These are phyloP conservation scores for Puffinus mauretanicus DNA, from an alignment of 2,113 vertebrate species.

Conservation along the genomic window DNA sequence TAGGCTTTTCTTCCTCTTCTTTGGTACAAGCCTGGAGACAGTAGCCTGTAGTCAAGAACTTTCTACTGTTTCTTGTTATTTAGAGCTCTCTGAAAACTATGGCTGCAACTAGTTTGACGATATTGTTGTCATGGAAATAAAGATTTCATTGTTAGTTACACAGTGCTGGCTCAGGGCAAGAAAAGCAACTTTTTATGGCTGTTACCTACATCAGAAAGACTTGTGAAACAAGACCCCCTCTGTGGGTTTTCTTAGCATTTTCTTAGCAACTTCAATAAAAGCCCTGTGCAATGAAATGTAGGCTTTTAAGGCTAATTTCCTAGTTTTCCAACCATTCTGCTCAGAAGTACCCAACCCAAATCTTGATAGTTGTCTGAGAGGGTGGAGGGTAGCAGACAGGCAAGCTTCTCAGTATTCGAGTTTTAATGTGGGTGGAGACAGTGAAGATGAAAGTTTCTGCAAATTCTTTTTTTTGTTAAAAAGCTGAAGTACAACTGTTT, in stretches of 20 bases:
- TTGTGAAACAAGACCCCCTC: neutral
- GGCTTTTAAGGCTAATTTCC: neutral
- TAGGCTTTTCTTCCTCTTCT: neutral
- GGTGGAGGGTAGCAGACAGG: neutral
- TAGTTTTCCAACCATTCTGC: neutral
- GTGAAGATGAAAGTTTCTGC: neutral
- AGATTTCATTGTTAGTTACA: neutral
- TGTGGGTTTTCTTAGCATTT: neutral
- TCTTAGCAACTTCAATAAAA: neutral
- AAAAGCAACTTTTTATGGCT: neutral
- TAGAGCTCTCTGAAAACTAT: neutral
- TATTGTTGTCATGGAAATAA: neutral
- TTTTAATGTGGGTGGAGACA: neutral
- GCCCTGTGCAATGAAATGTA: neutral
- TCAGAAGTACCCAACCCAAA: neutral
- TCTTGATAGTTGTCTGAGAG: neutral
- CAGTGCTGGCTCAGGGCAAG: neutral
- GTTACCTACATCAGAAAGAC: neutral
- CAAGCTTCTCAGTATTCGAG: neutral
- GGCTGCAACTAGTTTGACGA: neutral
- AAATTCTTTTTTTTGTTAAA: neutral
- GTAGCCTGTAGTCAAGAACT: neutral
- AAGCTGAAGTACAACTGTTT: neutral
- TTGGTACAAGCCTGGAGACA: neutral
- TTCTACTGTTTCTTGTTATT: neutral